A percentile compares a stretch with the other conserved stretches of the same genome.
phyloP scores from a whole-genome alignment of 2,888 invertebrate genomes.

The Euspilapteryx auroguttella region DNA sequence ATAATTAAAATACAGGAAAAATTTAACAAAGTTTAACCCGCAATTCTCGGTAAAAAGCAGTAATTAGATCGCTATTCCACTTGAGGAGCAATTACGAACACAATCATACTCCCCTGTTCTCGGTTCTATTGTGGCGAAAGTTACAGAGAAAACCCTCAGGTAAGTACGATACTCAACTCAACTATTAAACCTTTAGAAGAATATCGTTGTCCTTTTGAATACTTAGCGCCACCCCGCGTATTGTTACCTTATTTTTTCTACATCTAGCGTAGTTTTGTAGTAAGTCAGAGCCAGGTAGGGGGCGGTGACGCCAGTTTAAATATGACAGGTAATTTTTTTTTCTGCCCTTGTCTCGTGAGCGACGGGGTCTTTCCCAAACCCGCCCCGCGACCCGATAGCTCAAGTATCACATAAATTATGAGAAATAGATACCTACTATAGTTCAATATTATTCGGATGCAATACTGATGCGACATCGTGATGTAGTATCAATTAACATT shows the following conservation, averaged over 20 bases:
- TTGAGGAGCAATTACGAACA: background rate
- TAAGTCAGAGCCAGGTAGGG: slow-evolving; percentile 25
- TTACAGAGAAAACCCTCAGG: background rate
- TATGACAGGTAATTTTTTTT: slow-evolving; percentile 33
- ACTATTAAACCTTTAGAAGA: background rate
- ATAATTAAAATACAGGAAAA: too few relatives aligned
- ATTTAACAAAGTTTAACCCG: background rate
- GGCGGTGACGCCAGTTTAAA: slow-evolving; percentile 10
- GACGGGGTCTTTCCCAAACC: slow-evolving; percentile 31
- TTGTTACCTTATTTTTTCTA: slow-evolving; percentile 27
- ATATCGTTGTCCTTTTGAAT: slow-evolving; percentile 17
- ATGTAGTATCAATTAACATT: background rate
- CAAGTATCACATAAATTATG: background rate
- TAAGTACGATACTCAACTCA: background rate
- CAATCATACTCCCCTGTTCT: background rate
- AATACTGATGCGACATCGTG: background rate
- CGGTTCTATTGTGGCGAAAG: background rate
- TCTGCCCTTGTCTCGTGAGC: slow-evolving; percentile 9
- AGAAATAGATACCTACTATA: too few relatives aligned
- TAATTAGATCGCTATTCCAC: too few relatives aligned
- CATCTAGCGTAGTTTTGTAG: slow-evolving; percentile 33
- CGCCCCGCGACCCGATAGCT: background rate
- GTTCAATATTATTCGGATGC: too few relatives aligned
- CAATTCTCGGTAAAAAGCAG: too few relatives aligned
- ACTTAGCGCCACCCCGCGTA: slow-evolving; percentile 39